These are phyloP conservation scores for Imbricaverruca yamaguchii DNA, from an alignment of 2,888 invertebrate genomes.

Conservation along the genomic window DNA sequence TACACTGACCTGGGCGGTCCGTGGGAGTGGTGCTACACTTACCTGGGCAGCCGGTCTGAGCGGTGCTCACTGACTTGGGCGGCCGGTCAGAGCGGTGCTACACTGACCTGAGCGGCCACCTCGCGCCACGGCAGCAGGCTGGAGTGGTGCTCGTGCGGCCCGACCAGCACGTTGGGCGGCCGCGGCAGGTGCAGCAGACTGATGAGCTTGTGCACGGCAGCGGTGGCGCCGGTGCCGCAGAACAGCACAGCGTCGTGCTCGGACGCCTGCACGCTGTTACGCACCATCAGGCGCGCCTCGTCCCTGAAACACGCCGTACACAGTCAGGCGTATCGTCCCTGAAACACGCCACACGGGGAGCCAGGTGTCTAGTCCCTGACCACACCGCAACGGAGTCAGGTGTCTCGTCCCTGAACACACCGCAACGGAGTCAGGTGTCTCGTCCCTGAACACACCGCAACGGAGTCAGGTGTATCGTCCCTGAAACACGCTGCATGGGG, in stretches of 20 bases:
- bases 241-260: slow-evolving; percentile 72
- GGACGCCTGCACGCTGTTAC: slow-evolving; percentile 67
- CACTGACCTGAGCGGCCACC: slow-evolving; percentile 59
- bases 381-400: too few species aligned
- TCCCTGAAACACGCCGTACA: slow-evolving; percentile 50
- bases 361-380: too few species aligned
- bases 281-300: slow-evolving; percentile 70
- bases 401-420: too few species aligned
- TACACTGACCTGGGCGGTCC: slow-evolving; percentile 36
- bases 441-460: too few species aligned
- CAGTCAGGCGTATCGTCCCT: too few species aligned
- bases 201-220: slow-evolving; percentile 67
- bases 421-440: too few species aligned
- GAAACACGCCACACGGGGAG: too few species aligned
- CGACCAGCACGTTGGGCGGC: slow-evolving; percentile 37
- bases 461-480: too few species aligned
- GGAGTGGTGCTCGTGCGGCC: slow-evolving; percentile 60
- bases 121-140: slow-evolving; percentile 77
- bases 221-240: slow-evolving; percentile 63
- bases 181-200: slow-evolving; percentile 55
- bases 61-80: slow-evolving; percentile 49
- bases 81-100: neutral
- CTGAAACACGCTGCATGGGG: too few species aligned
- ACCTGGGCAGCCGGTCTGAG: slow-evolving; percentile 67
- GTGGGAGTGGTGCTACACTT: slow-evolving; percentile 29